phyloP scores from a whole-genome alignment of 1,140 invertebrate species.

The Arion vulgaris region DNA sequence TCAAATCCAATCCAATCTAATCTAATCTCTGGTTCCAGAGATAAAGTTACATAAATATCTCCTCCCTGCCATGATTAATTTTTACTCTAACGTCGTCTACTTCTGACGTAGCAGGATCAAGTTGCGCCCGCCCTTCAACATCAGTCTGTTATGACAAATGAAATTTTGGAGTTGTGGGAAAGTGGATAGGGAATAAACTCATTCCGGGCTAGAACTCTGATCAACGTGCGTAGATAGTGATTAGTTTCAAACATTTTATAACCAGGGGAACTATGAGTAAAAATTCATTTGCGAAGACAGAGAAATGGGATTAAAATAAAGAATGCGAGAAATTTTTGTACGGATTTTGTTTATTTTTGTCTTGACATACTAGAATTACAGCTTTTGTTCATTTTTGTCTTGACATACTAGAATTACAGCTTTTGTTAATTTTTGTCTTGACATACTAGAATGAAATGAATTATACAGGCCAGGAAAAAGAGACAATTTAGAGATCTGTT shows the following conservation, averaged over 20 bases:
- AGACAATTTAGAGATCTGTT: no score
- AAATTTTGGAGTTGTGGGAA: neutral
- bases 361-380: no score
- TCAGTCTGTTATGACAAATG: neutral
- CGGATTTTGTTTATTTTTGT: no score
- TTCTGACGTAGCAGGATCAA: neutral
- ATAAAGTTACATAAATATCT: conserved; percentile 4
- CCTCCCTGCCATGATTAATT: neutral
- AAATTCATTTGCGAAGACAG: no score
- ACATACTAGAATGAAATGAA: no score
- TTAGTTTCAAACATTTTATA: neutral
- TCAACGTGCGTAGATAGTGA: neutral
- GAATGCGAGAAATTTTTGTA: no score
- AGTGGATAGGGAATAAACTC: conserved; percentile 9
- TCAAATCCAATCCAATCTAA: neutral
- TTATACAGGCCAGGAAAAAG: no score
- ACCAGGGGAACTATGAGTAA: no score
- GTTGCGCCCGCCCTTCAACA: neutral
- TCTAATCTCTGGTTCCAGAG: neutral
- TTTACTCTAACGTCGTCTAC: neutral
- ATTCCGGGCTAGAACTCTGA: neutral
- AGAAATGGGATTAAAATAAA: no score
- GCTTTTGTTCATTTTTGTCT: no score
- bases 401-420: no score
- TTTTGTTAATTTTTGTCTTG: no score